Base-by-base conservation (phyloP, 2,888 invertebrate genomes). In the Drosophila mayaguana region DNA sequence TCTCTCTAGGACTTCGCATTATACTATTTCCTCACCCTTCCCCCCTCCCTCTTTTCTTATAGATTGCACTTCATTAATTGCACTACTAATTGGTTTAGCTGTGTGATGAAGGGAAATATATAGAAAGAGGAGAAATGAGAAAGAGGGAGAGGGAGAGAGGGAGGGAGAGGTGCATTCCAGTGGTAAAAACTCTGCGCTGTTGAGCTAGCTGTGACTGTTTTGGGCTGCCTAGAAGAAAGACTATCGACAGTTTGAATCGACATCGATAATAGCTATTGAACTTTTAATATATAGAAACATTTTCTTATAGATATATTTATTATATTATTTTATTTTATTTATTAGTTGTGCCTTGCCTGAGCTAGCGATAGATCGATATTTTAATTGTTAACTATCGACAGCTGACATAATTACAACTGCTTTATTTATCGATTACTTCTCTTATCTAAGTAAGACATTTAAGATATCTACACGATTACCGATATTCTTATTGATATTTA, bases 61-160 rank as follows among this genome's bases (percentile, higher is more conserved):
- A 70, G 54, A 70, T 46, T 72, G 76, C 80, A 72, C 70, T 74
- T 71, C 75, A 75, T 78, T 83, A 84, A 86, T 86, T 84, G 81
- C 81, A 81, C 75, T 59, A 63, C 83, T 75, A 84, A 84, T 88
- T 86, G 87, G 65, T 66, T 87, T 74, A 43, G 55, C 42, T 11
- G 1, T n/a, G 22, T 5, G 14, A 38, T 0, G 11, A 36, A 40
- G 12, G 1, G n/a, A 3, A 12, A 5, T n/a, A 36, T 36, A 16
- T 36, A 38, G 16, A 9, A 14, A n/a, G 6, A 40, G 2, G 28
- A 3, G 5, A 8, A 0, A 9, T 9, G 3, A n/a, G 12, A n/a
- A 1, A 20, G 16, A 1, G 11, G 1, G 22, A 2, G 5, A 16
- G 60, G 3, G 12, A 20, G 25, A 9, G n/a, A 6, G 11, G 11